A percentile compares a stretch with the other conserved stretches of the same genome.
phyloP scores from a whole-genome alignment of 1,140 invertebrate species.

The Homalodisca vitripennis region DNA sequence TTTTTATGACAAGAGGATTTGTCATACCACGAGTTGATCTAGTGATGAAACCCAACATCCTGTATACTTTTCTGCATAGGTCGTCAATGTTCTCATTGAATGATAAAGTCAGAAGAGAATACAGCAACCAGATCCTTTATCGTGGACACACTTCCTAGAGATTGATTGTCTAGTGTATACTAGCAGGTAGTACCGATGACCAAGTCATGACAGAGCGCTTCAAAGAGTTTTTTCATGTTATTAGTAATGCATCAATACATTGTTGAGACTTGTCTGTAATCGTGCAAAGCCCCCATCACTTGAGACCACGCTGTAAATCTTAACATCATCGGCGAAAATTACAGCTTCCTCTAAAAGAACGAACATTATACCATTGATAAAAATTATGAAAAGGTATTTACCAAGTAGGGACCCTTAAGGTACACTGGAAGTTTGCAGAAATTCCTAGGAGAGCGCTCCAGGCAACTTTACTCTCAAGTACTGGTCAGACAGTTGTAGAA shows the following conservation, averaged over 20 bases:
- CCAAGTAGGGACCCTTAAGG: too few relatives aligned
- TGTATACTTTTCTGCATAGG: not conserved
- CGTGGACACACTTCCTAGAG: not conserved
- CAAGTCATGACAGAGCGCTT: not conserved
- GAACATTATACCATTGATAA: not conserved
- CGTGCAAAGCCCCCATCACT: not conserved
- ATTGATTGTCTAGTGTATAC: too few relatives aligned
- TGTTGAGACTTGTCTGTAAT: not conserved
- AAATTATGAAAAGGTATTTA: too few relatives aligned
- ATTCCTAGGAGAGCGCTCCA: too few relatives aligned
- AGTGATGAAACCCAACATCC: not conserved
- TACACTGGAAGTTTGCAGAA: too few relatives aligned
- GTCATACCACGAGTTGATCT: too few relatives aligned
- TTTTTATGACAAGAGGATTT: too few relatives aligned
- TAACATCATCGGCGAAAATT: not conserved
- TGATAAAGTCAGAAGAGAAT: not conserved
- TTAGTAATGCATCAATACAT: not conserved
- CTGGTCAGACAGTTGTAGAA: too few relatives aligned
- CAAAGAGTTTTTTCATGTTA: not conserved
- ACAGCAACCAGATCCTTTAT: not conserved
- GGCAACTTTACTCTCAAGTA: too few relatives aligned
- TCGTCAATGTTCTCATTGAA: not conserved
- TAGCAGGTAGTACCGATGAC: too few relatives aligned
- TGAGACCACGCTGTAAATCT: not conserved
- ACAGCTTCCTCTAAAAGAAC: not conserved